Evolutionary conservation across 2,113 vertebrate species (phyloP).

Genomic region (Heterotis niloticus): DNA sequence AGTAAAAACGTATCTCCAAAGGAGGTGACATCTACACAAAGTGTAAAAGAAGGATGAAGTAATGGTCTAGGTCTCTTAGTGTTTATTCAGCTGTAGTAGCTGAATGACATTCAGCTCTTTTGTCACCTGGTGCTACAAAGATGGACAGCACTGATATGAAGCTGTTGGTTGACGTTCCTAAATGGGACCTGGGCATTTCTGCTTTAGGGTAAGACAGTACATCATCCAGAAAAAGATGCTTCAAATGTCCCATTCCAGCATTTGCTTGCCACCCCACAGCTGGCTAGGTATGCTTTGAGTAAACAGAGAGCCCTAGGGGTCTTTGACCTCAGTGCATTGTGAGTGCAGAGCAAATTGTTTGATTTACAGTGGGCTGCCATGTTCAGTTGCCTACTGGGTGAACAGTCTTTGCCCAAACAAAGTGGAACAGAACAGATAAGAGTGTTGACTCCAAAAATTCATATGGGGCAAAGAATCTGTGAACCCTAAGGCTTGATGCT

Average conservation of each 20-base stretch:
- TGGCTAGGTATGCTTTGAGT: not conserved
- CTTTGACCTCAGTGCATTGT: constrained; percentile 11
- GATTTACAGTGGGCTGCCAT: not conserved
- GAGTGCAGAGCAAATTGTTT: not conserved
- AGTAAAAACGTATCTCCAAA: not conserved
- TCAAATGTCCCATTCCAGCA: not conserved
- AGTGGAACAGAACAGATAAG: constrained; percentile 23
- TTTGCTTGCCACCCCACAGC: not conserved
- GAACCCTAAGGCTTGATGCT: no score
- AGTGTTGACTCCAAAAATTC: constrained; percentile 30
- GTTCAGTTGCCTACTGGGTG: not conserved
- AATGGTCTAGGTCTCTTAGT: no score
- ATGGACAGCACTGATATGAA: no score
- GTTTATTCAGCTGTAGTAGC: no score
- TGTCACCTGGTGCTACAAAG: no score
- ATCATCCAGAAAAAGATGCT: not conserved
- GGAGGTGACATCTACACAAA: not conserved
- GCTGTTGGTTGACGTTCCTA: no score
- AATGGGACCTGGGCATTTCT: not conserved
- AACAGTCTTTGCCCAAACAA: constrained; percentile 8
- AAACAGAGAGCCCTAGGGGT: not conserved
- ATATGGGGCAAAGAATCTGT: constrained; percentile 17
- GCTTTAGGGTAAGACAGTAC: not conserved
- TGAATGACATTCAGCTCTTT: no score
- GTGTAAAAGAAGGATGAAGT: not conserved